Base-by-base conservation (phyloP, 2,113 vertebrate species). In the Camelus bactrianus region DNA sequence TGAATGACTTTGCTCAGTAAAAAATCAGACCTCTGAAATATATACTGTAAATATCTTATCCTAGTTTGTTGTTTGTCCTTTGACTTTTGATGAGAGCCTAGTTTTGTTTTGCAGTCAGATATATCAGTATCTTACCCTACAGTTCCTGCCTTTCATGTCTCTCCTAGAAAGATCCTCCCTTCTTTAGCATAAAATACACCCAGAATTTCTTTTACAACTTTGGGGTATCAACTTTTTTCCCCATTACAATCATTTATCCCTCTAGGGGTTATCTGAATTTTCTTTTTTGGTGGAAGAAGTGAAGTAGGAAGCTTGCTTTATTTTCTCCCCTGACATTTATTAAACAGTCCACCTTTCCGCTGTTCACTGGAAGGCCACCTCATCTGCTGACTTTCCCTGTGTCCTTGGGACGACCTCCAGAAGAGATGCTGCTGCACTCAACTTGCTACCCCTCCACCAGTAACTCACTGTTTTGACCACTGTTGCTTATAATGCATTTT, bases 81-180 rank as follows among this genome's bases (percentile, higher is more conserved):
- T 83, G 54, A 67, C 42, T 73, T 90, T 81, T 90, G 69, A 75
- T 7, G 15, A 94, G 52, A 91, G 42, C 46, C 80, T 75, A 35
- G 42, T n/a, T 90, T 94, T 91, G 38, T 91, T 91, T 48, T 88
- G 35, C 70, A 46, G 48, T 35, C 48, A 94, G 70, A 62, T 52
- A 48, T 32, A 73, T 38, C 50, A 87, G 3, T 67, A 89, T 85
- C 92, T 85, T 69, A 69, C n/a, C 58, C 75, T 38, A 50, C 8
- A 73, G 26, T 7, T 50, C 26, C 32, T 81, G 52, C 3, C 38
- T 75, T 83, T 92, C 12, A n/a, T 8, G 22, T 20, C 14, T 26
- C 1, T 64, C 17, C 62, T 58, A 72, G 60, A 82, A 76, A 85
- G 12, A 7, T 32, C 26, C 2, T 85, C 7, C 7, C 9, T 90